phyloP scores from a whole-genome alignment of 2,888 invertebrate genomes.

The Pterostichus madidus region DNA sequence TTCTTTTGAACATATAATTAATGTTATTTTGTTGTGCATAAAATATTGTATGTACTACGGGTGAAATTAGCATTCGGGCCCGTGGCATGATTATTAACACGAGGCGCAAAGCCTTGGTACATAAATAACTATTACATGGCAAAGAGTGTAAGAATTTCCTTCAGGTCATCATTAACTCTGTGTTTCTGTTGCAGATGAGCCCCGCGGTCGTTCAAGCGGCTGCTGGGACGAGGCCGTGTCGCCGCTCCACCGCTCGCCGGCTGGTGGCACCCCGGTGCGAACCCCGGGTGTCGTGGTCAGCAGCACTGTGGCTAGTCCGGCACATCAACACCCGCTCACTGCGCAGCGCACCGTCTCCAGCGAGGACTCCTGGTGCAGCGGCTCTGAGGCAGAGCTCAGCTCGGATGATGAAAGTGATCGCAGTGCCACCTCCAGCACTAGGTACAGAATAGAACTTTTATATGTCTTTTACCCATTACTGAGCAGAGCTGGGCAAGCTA shows the following conservation, averaged over 20 bases:
- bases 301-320: slow-evolving; percentile 7
- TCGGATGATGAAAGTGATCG: slow-evolving; percentile 84
- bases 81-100: too few species aligned
- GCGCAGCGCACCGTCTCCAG: slow-evolving; percentile 77
- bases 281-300: slow-evolving; percentile 2
- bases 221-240: slow-evolving; percentile 87
- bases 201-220: slow-evolving; percentile 86
- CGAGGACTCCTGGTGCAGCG: slow-evolving; percentile 84
- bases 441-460: slow-evolving; percentile 73
- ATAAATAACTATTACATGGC: too few species aligned
- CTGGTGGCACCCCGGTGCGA: slow-evolving; percentile 67
- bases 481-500: too few species aligned
- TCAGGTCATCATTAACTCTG: too few species aligned
- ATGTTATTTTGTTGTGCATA: too few species aligned
- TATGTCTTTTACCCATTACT: too few species aligned
- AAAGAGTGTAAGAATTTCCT: too few species aligned
- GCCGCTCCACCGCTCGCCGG: slow-evolving; percentile 75
- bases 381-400: slow-evolving; percentile 82
- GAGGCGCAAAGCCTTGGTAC: too few species aligned
- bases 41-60: too few species aligned
- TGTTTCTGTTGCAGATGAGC: slow-evolving; percentile 83
- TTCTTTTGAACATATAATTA: too few species aligned
- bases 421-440: slow-evolving; percentile 77
- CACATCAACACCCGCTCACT: slow-evolving; percentile 69
- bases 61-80: too few species aligned